These are phyloP conservation scores for Xenops minutus DNA, from an alignment of 2,797 vertebrate species.

Conservation along the genomic window DNA sequence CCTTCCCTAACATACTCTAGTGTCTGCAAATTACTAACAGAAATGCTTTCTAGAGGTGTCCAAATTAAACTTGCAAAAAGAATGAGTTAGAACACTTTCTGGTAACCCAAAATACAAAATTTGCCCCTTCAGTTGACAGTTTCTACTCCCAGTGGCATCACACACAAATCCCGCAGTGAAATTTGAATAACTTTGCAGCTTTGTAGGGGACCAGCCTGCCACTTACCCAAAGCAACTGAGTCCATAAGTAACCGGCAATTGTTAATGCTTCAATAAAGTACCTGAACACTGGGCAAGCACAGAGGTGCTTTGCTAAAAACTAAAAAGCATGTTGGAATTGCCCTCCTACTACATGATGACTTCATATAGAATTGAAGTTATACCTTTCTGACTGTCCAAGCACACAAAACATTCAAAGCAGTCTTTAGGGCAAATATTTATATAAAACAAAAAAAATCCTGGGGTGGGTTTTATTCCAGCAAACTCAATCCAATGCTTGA, in stretches of 20 bases:
- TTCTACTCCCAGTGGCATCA: neutral
- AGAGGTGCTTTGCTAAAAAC: neutral
- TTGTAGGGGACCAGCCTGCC: neutral
- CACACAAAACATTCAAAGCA: neutral
- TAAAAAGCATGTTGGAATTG: accelerated
- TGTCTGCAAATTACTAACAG: neutral
- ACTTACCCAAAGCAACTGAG: neutral
- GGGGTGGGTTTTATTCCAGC: neutral
- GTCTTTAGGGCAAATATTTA: neutral
- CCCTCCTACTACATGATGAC: neutral
- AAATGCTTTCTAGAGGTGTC: neutral
- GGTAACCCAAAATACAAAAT: neutral
- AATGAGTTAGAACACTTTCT: neutral
- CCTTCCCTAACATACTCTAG: neutral
- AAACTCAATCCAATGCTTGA: accelerated
- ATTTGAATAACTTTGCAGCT: neutral
- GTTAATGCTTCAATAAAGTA: neutral
- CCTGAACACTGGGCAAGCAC: neutral
- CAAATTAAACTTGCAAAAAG: neutral
- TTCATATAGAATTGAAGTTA: neutral
- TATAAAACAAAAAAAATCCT: neutral
- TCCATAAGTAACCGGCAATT: neutral
- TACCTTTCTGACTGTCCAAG: neutral
- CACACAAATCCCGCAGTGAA: neutral
- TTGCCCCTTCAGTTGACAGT: neutral